phyloP scores from a whole-genome alignment of 2,797 vertebrate genomes.

The Phrynocephalus vlangalii region DNA sequence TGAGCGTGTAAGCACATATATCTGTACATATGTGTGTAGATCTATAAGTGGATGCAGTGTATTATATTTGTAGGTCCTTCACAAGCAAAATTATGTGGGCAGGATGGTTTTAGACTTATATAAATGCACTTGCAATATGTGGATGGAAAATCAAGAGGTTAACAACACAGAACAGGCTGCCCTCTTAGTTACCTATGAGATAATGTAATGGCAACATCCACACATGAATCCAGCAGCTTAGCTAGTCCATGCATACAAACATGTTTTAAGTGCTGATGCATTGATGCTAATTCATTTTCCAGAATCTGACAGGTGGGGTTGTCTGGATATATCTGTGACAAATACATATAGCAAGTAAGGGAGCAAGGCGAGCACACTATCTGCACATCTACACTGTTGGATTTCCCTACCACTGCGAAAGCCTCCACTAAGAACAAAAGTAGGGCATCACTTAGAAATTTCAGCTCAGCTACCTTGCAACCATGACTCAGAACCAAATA shows the following conservation, averaged over 20 bases:
- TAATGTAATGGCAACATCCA: neutral
- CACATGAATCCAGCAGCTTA: neutral
- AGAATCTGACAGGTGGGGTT: neutral
- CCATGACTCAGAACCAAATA: neutral
- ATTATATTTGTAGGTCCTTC: conserved; percentile 8
- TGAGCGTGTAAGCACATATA: conserved; percentile 66
- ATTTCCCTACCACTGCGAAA: neutral
- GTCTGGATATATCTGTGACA: neutral
- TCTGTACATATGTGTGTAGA: conserved; percentile 60
- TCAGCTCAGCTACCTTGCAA: neutral
- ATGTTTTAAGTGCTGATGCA: neutral
- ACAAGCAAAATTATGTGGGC: conserved; percentile 2
- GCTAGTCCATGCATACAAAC: neutral
- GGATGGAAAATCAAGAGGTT: neutral
- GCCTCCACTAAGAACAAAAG: too few relatives aligned
- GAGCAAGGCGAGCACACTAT: conserved; percentile 1
- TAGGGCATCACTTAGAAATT: neutral
- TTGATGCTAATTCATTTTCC: neutral
- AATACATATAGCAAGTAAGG: neutral
- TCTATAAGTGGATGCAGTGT: conserved; percentile 55
- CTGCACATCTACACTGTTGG: neutral
- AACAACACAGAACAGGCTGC: neutral
- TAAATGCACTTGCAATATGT: neutral
- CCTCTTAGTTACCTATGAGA: neutral
- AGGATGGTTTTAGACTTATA: neutral